phyloP scores from a whole-genome alignment of 2,113 vertebrate species.

The Aix galericulata region DNA sequence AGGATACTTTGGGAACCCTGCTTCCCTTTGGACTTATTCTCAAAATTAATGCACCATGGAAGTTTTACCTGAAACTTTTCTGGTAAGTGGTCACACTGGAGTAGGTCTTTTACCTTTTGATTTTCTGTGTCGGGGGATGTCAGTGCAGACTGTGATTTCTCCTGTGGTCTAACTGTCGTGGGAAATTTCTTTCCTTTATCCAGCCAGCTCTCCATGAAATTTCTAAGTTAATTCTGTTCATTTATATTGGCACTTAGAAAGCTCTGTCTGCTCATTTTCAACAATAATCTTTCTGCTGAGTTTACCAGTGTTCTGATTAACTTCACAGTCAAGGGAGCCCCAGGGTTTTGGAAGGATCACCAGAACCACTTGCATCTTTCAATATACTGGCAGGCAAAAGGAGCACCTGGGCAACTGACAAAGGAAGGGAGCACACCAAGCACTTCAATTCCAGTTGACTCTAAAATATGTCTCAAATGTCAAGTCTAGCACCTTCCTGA shows the following conservation, averaged over 20 bases:
- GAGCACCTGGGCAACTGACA: neutral
- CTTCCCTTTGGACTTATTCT: neutral
- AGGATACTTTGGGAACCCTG: neutral
- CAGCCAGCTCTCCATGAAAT: neutral
- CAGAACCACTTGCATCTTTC: neutral
- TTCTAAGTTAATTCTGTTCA: neutral
- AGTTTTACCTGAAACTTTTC: neutral
- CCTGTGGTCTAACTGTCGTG: neutral
- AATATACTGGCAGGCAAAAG: neutral
- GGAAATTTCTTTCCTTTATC: neutral
- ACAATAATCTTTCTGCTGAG: neutral
- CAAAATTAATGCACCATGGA: neutral
- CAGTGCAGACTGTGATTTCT: neutral
- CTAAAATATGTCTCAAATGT: neutral
- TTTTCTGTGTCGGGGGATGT: neutral
- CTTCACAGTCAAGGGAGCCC: neutral
- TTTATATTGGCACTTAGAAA: neutral
- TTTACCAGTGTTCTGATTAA: neutral
- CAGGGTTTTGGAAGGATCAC: neutral
- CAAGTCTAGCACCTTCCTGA: neutral
- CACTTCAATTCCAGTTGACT: neutral
- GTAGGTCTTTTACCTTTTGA: neutral
- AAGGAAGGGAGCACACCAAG: neutral
- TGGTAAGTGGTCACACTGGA: neutral
- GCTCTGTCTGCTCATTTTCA: neutral